Base-by-base conservation (phyloP, 2,113 vertebrate genomes). In the Cyphomyrus plagiostoma region DNA sequence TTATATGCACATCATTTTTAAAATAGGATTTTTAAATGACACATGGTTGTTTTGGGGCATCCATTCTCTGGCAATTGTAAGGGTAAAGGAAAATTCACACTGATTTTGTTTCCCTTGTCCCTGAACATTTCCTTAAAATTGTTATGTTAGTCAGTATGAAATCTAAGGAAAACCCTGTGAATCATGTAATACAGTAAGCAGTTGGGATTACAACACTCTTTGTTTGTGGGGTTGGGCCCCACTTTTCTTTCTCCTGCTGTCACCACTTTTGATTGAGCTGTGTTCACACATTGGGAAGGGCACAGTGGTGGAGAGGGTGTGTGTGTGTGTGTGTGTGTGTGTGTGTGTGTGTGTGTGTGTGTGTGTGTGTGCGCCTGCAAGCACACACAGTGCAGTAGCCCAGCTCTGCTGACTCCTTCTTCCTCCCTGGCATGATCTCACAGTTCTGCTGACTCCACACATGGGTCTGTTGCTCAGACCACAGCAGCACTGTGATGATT, bases 241-340 rank as follows among this genome's bases (percentile, higher is more conserved):
- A 77, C n/a, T 77, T 77, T 35, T 77, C 74, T 77, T 77, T 77
- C 74, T 77, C 30, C 35, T 39, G 74, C 74, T 77, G 74, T 77
- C 74, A 42, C 74, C 35, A 42, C 74, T 42, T 42, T 77, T 77
- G 74, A 42, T 77, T 42, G 62, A 70, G 62, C n/a, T n/a, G 13
- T 77, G 74, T 42, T 77, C 74, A 77, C 74, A 77, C 74, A 77
- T 15, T 19, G 74, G 74, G 74, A 77, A 77, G 74, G 74, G 74
- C 74, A 77, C 0, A 35, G 13, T 77, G 74, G 30, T 77, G 35
- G 30, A 17, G 74, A 77, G 26, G 74, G 74, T 77, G 70, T 77
- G 35, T 77, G 30, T n/a, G 66, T 56, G 53, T 56, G 52, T 66
- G 58, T 52, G 52, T 53, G 58, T 66, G 58, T 62, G 58, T 66